Evolutionary conservation across 2,797 vertebrate species (phyloP).

Genomic region (Ispidina picta): DNA sequence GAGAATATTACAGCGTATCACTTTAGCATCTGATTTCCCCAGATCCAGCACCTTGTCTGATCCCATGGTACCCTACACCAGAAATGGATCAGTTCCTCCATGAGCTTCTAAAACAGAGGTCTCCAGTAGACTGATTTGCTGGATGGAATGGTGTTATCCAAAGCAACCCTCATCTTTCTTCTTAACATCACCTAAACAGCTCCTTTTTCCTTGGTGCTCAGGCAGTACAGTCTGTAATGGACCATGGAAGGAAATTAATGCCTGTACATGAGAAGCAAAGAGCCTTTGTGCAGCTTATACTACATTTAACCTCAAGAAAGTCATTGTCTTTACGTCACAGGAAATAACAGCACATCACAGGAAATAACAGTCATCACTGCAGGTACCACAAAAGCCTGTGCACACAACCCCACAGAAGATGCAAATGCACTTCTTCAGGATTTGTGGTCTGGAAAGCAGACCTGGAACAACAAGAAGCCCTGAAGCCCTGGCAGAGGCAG

Average conservation of each 20-base stretch:
- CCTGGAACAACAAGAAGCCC: not conserved
- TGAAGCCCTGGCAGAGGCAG: not conserved
- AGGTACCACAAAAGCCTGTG: too few relatives aligned
- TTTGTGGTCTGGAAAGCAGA: not conserved
- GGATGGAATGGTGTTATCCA: not conserved
- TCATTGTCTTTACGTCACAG: not conserved
- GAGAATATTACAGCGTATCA: not conserved
- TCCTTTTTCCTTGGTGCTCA: not conserved
- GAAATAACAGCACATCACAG: not conserved
- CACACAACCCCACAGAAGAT: not conserved
- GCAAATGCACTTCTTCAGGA: not conserved
- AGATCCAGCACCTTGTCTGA: not conserved
- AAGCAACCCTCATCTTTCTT: not conserved
- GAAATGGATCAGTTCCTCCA: not conserved
- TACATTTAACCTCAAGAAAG: not conserved
- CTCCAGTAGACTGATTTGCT: not conserved
- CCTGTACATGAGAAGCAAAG: not conserved
- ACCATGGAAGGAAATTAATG: accelerated
- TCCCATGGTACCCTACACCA: not conserved
- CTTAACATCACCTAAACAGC: not conserved
- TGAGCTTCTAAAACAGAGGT: not conserved
- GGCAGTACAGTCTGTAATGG: too few relatives aligned
- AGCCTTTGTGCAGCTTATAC: not conserved
- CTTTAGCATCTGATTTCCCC: not conserved
- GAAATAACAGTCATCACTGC: not conserved